These are phyloP conservation scores for Melanerpes aurifrons DNA, from an alignment of 2,113 vertebrate genomes.

Conservation along the genomic window DNA sequence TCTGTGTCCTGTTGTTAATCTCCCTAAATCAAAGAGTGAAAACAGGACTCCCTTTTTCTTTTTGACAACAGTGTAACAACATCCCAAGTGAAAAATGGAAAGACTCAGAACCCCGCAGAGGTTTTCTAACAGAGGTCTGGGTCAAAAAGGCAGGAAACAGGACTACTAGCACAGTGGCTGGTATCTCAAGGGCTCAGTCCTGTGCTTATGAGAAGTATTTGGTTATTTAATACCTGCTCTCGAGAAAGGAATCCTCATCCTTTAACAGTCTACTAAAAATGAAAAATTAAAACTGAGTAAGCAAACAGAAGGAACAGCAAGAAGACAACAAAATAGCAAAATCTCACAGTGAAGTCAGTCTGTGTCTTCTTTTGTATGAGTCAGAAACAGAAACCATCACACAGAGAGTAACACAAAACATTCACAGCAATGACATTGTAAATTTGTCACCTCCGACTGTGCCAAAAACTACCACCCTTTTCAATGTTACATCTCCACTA, in stretches of 20 bases:
- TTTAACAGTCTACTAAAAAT: background rate
- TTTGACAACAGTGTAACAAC: background rate
- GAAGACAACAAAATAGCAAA: background rate
- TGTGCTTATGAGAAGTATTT: background rate
- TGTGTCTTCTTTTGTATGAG: constrained; percentile 33
- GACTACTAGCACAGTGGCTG: background rate
- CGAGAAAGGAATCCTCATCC: background rate
- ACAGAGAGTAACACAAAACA: constrained; percentile 29
- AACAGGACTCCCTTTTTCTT: background rate
- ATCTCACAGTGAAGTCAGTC: background rate
- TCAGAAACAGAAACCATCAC: background rate
- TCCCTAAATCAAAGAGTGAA: constrained; percentile 8
- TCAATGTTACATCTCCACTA: accelerated
- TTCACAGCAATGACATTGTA: background rate
- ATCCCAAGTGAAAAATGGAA: background rate
- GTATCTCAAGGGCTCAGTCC: background rate
- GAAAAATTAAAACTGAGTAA: background rate
- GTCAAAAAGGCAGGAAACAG: background rate
- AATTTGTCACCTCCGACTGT: background rate
- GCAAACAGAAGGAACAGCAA: background rate
- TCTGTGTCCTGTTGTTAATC: background rate
- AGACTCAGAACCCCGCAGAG: background rate
- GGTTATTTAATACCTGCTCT: background rate
- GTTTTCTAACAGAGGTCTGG: background rate
- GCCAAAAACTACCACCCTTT: background rate